Percentiles rank a stretch among this genome's conserved stretches.
These are phyloP conservation scores for Crenichthys baileyi DNA, from an alignment of 2,797 vertebrate species.

Conservation along the genomic window DNA sequence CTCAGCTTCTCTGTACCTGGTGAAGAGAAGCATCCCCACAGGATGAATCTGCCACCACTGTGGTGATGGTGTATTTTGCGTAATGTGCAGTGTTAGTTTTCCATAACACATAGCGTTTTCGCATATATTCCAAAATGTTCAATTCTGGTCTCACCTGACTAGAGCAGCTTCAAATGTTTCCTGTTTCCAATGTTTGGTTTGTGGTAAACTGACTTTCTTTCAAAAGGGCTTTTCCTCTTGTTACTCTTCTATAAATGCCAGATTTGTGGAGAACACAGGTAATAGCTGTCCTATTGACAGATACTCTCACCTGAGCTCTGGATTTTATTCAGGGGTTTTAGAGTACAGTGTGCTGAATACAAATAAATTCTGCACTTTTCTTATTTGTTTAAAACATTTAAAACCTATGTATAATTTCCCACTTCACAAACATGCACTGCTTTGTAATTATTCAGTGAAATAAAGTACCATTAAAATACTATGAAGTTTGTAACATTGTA, in stretches of 20 bases:
- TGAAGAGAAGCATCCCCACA: neutral
- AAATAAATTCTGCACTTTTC: neutral
- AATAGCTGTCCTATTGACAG: neutral
- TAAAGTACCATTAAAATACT: neutral
- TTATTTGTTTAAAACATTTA: neutral
- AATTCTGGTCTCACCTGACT: neutral
- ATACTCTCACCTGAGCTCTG: neutral
- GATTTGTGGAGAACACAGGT: neutral
- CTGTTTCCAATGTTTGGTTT: neutral
- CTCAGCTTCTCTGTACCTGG: neutral
- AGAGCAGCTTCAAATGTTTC: neutral
- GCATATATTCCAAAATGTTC: neutral
- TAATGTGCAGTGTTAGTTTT: neutral
- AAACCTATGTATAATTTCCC: neutral
- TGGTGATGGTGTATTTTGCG: neutral
- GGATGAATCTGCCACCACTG: neutral
- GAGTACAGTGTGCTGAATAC: neutral
- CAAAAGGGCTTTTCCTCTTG: neutral
- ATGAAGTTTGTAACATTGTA: neutral
- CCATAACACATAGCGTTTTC: neutral
- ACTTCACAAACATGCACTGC: neutral
- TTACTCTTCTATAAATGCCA: neutral
- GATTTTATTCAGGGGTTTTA: neutral
- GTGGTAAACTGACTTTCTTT: neutral
- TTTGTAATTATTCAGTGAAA: neutral